Percentiles rank a stretch among this genome's conserved stretches.
These are phyloP conservation scores for Ochotona curzoniae DNA, from an alignment of 2,113 vertebrate species.

Conservation along the genomic window DNA sequence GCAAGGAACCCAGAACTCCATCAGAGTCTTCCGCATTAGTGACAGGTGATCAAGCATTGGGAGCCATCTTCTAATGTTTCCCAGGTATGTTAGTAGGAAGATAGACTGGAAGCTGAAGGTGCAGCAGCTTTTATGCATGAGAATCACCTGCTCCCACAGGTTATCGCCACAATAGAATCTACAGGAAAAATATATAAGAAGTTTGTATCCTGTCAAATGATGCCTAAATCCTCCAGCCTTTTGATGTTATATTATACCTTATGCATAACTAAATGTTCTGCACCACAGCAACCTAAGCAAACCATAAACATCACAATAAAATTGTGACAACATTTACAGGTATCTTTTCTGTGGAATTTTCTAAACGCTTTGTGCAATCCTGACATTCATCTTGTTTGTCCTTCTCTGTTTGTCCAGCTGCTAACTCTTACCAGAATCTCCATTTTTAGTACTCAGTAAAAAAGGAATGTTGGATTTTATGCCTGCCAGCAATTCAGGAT, in stretches of 20 bases:
- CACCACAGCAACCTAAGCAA: not conserved
- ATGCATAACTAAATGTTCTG: not conserved
- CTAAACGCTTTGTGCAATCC: not conserved
- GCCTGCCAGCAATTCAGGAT: not conserved
- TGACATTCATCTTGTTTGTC: conserved; percentile 17
- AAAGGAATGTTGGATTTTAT: not conserved
- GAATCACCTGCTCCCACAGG: not conserved
- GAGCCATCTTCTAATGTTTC: too few species aligned
- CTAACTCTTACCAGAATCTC: not conserved
- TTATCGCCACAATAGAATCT: not conserved
- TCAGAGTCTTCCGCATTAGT: too few species aligned
- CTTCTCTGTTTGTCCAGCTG: not conserved
- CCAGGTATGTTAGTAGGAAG: too few species aligned
- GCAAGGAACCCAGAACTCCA: too few species aligned
- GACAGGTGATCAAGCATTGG: too few species aligned
- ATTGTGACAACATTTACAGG: not conserved
- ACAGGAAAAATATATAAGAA: not conserved
- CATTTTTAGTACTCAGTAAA: not conserved
- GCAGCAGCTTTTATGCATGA: not conserved
- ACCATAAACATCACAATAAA: conserved; percentile 47
- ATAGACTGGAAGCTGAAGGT: too few species aligned
- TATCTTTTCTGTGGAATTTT: not conserved
- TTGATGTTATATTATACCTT: not conserved
- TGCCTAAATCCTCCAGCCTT: conserved; percentile 15
- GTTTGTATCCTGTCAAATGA: not conserved